phyloP scores from a whole-genome alignment of 2,797 vertebrate genomes.

The Threskiornis aethiopicus region DNA sequence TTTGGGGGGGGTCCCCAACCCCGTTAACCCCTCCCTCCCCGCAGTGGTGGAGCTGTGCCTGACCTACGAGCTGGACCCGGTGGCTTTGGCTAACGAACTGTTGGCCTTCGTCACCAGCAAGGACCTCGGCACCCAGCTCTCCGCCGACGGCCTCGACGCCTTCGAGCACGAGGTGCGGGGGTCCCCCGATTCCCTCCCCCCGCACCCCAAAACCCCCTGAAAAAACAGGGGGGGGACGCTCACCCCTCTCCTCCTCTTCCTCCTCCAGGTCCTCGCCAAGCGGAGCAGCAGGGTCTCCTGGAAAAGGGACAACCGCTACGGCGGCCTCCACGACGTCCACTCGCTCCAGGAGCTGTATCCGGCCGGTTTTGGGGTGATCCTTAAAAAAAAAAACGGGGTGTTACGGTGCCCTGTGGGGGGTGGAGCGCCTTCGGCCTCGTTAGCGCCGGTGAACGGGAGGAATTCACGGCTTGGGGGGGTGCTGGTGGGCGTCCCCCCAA shows the following conservation, averaged over 20 bases:
- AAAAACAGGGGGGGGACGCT: rapidly evolving
- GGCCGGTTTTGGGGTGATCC: not conserved
- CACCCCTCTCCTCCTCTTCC: too few relatives aligned
- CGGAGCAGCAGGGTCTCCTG: conserved; percentile 17
- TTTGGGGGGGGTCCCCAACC: too few relatives aligned
- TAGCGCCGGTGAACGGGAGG: not conserved
- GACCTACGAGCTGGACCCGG: conserved; percentile 73
- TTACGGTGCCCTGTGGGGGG: not conserved
- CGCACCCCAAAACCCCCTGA: rapidly evolving
- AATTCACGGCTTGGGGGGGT: rapidly evolving
- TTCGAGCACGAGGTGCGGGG: conserved; percentile 88
- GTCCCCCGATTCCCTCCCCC: not conserved
- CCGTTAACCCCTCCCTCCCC: not conserved
- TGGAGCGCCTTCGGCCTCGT: rapidly evolving
- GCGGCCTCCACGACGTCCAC: conserved; percentile 72
- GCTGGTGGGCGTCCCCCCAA: too few relatives aligned
- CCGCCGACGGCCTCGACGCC: conserved; percentile 70
- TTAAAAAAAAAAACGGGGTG: too few relatives aligned
- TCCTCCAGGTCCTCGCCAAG: not conserved
- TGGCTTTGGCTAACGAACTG: conserved; percentile 80
- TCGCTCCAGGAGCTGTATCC: conserved; percentile 85
- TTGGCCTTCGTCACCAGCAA: conserved; percentile 79
- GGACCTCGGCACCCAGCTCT: conserved; percentile 57
- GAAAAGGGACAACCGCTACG: conserved; percentile 60
- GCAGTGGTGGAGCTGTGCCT: conserved; percentile 87